Evolutionary conservation across 2,113 vertebrate genomes (phyloP).

Genomic region (Antigone vipio): DNA sequence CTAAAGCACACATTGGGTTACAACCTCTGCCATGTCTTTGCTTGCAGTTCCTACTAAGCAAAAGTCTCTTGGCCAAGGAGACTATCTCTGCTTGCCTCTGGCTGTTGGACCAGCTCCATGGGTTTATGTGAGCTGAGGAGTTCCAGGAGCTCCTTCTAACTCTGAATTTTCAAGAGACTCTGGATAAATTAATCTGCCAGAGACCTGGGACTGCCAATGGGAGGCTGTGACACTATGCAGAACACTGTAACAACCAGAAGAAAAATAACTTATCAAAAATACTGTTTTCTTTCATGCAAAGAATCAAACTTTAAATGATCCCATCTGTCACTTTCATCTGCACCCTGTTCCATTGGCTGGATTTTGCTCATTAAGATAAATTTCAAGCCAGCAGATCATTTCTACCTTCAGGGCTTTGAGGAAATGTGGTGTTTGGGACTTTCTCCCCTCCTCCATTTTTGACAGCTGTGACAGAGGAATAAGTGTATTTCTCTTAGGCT

Average conservation of each 20-base stretch:
- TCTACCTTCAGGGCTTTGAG: constrained; percentile 69
- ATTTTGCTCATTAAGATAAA: constrained; percentile 76
- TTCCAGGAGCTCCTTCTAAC: neutral
- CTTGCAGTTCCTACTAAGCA: neutral
- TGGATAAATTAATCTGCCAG: neutral
- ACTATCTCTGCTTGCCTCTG: neutral
- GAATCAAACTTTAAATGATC: constrained; percentile 71
- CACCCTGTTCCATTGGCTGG: constrained; percentile 67
- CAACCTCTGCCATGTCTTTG: neutral
- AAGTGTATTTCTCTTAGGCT: neutral
- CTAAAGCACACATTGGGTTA: neutral
- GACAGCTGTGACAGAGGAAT: neutral
- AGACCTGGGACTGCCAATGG: neutral
- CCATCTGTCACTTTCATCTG: constrained; percentile 74
- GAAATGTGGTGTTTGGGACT: constrained; percentile 32
- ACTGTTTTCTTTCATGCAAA: constrained; percentile 63
- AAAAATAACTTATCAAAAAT: constrained; percentile 64
- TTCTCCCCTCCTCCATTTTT: neutral
- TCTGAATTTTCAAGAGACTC: neutral
- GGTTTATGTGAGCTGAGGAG: neutral
- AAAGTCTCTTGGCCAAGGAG: neutral
- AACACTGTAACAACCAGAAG: constrained; percentile 54
- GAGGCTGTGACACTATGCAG: constrained; percentile 11
- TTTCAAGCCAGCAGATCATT: constrained; percentile 63
- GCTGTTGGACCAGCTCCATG: neutral